Percentiles rank a stretch among this genome's conserved stretches.
Conservation (phyloP, 2,888 invertebrate genomes). For the Thera obeliscata region DNA sequence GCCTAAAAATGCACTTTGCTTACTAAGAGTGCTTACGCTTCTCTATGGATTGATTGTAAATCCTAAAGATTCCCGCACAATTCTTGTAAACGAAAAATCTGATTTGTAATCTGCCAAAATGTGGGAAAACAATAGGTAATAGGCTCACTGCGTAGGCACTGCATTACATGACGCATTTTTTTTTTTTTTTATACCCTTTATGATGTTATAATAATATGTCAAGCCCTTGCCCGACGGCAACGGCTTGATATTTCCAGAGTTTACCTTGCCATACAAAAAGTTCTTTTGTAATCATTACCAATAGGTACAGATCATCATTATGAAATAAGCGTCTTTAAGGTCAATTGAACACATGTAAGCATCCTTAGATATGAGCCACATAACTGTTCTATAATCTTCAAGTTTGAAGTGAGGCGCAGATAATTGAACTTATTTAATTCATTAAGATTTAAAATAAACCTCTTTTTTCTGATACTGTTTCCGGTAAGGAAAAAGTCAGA, state of each 20-base stretch:
- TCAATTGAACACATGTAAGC: not conserved
- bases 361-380: not conserved
- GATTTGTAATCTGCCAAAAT: not conserved
- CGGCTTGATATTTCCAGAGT: no score
- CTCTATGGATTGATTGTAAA: no score
- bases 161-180: not conserved
- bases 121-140: not conserved
- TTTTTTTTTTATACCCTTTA: no score
- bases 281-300: no score
- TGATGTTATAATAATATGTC: no score
- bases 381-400: conserved; percentile 1
- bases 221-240: no score
- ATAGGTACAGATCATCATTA: no score
- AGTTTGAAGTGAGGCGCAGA: not conserved
- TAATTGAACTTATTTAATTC: conserved; percentile 3
- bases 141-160: not conserved
- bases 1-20: no score
- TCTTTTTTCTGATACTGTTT: not conserved
- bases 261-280: no score
- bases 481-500: not conserved
- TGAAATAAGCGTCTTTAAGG: no score
- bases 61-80: not conserved
- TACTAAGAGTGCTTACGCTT: no score
- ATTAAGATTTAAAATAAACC: not conserved
- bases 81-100: not conserved